These are phyloP conservation scores for Nasua narica DNA, from an alignment of 2,797 vertebrate genomes.

Conservation along the genomic window DNA sequence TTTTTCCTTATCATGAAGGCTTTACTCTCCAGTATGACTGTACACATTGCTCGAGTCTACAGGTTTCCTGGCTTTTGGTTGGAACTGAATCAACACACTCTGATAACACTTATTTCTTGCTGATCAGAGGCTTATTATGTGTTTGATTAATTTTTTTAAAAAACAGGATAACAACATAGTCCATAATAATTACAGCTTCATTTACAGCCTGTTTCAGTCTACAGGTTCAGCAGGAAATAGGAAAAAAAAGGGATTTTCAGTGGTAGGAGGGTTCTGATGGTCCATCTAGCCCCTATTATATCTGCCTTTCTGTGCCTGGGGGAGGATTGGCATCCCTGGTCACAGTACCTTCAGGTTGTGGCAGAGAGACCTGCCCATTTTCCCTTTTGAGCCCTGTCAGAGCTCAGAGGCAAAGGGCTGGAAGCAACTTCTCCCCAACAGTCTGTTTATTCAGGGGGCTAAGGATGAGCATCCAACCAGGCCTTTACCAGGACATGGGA, in stretches of 20 bases:
- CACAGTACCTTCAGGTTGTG: neutral
- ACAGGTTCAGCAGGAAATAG: neutral
- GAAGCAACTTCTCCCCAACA: neutral
- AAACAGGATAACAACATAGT: neutral
- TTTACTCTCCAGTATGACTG: neutral
- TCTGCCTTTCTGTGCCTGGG: neutral
- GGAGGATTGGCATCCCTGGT: neutral
- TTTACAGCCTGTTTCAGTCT: neutral
- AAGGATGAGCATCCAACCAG: neutral
- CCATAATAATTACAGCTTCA: neutral
- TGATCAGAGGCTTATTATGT: neutral
- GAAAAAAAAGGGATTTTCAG: neutral
- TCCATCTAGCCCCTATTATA: neutral
- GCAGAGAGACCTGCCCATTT: neutral
- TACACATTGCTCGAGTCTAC: neutral
- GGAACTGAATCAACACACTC: neutral
- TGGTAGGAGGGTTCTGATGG: neutral
- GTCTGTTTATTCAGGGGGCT: neutral
- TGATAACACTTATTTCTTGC: conserved; percentile 20
- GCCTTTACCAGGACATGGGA: neutral
- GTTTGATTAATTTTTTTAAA: conserved; percentile 25
- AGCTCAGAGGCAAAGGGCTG: neutral
- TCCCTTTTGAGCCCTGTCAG: neutral
- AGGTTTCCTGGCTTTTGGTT: neutral
- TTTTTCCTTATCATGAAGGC: neutral